These are phyloP conservation scores for Periparus ater DNA, from an alignment of 2,797 vertebrate species.

Conservation along the genomic window DNA sequence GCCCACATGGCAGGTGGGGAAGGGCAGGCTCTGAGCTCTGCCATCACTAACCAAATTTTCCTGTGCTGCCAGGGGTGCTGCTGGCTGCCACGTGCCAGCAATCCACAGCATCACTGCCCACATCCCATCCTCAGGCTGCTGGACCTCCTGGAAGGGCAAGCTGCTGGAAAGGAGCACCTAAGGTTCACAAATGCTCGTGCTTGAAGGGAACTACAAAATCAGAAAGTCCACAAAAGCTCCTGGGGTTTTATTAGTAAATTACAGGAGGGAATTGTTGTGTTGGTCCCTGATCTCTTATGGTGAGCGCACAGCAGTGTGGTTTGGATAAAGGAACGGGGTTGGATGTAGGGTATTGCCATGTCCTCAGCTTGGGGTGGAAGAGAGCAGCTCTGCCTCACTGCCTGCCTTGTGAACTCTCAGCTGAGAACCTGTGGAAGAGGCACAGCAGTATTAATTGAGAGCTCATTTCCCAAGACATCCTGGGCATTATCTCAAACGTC, in stretches of 20 bases:
- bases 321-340: background rate
- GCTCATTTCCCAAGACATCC: background rate
- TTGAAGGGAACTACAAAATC: background rate
- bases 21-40: background rate
- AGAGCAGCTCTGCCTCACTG: rapidly evolving
- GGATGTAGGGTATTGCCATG: background rate
- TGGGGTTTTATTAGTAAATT: rapidly evolving
- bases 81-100: rapidly evolving
- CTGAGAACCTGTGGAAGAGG: background rate
- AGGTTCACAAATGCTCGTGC: rapidly evolving
- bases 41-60: background rate
- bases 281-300: background rate
- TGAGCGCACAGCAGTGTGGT: background rate
- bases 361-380: background rate
- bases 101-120: background rate
- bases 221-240: background rate
- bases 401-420: background rate
- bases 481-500: background rate
- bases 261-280: rapidly evolving
- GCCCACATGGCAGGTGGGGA: background rate
- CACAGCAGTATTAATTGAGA: background rate
- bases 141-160: background rate
- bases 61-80: background rate
- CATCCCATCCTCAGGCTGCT: background rate
- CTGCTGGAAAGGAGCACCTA: background rate